phyloP scores from a whole-genome alignment of 2,797 vertebrate genomes.

The Syndactyla subalaris region DNA sequence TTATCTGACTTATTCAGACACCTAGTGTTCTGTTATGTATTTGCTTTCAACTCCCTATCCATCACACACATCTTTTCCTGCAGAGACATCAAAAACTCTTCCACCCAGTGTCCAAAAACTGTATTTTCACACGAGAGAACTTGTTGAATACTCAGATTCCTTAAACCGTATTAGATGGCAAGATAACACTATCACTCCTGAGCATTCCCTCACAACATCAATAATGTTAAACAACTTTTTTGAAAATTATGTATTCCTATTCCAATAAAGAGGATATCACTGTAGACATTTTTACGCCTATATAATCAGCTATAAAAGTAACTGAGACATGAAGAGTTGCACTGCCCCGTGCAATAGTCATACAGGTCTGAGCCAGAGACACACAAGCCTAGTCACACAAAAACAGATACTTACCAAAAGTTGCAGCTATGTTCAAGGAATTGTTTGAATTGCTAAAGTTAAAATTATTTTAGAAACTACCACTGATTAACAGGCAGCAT shows the following conservation, averaged over 20 bases:
- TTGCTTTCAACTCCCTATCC: neutral
- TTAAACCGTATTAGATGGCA: neutral
- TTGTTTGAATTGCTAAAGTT: neutral
- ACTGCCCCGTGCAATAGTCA: neutral
- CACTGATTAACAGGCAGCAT: neutral
- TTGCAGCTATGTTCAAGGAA: neutral
- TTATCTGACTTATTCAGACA: neutral
- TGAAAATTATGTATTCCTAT: neutral
- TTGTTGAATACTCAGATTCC: neutral
- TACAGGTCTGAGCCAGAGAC: neutral
- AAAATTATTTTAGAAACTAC: neutral
- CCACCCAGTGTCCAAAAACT: neutral
- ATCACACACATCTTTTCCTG: neutral
- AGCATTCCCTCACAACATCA: neutral
- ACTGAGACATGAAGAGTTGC: neutral
- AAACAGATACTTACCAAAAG: neutral
- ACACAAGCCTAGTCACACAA: neutral
- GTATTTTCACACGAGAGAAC: neutral
- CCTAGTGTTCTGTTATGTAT: rapidly evolving
- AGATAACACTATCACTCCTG: neutral
- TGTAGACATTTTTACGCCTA: neutral
- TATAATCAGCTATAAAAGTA: neutral
- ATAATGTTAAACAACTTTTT: neutral
- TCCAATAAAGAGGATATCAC: neutral
- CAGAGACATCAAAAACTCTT: neutral